Percentiles rank a stretch among this genome's conserved stretches.
Conservation (phyloP, 2,888 invertebrate genomes). For the Pammene fasciana region DNA sequence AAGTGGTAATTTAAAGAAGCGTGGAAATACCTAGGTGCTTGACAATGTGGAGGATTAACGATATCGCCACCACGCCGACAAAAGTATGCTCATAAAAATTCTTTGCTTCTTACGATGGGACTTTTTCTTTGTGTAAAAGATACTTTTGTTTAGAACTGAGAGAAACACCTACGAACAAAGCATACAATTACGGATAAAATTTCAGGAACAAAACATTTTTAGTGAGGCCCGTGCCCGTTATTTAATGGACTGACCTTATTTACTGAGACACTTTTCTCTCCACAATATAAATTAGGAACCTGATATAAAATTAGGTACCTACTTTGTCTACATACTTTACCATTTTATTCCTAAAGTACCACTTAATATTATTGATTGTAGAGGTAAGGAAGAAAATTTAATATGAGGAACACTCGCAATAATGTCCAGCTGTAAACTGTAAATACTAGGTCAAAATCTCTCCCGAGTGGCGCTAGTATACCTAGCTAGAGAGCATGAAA, state of each 20-base stretch:
- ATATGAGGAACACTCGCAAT: no score
- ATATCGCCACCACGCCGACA: constrained; percentile 62
- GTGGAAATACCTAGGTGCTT: constrained; percentile 54
- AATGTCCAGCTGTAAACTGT: no score
- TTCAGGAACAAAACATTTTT: constrained; percentile 39
- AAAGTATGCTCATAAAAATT: constrained; percentile 59
- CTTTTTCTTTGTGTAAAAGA: constrained; percentile 54
- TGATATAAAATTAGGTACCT: constrained; percentile 7
- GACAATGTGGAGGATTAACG: constrained; percentile 63
- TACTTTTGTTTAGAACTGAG: constrained; percentile 54
- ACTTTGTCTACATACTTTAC: neutral
- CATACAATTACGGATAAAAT: constrained; percentile 39
- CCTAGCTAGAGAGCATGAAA: no score
- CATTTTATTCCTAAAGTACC: no score
- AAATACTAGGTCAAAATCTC: no score
- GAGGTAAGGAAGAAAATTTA: no score
- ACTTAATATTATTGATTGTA: no score
- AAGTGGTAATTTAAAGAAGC: constrained; percentile 57
- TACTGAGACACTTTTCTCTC: constrained; percentile 20
- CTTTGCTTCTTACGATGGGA: constrained; percentile 53
- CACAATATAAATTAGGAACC: constrained; percentile 11
- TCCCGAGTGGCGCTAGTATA: no score
- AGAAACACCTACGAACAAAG: constrained; percentile 44
- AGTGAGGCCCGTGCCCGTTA: constrained; percentile 19
- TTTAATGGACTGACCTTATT: constrained; percentile 34